Percentiles rank a stretch among this genome's conserved stretches.
These are phyloP conservation scores for Maconellicoccus hirsutus DNA, from an alignment of 1,140 invertebrate genomes.

Conservation along the genomic window DNA sequence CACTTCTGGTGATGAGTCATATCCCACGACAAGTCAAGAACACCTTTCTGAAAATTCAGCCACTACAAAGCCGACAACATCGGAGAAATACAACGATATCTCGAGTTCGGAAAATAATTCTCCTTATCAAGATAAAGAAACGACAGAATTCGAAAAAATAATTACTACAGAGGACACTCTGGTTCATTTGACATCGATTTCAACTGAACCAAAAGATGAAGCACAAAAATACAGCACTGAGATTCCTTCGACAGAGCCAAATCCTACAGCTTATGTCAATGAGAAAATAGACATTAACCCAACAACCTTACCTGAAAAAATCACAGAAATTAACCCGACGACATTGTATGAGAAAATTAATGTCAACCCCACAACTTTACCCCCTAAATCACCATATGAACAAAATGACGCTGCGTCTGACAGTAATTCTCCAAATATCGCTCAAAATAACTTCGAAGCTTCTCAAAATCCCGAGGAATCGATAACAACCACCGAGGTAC, in stretches of 20 bases:
- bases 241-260: not conserved
- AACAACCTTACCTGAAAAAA: not conserved
- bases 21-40: not conserved
- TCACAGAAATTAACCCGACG: not conserved
- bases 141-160: not conserved
- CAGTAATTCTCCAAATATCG: not conserved
- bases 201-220: not conserved
- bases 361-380: not conserved
- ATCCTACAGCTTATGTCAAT: not conserved
- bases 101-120: not conserved
- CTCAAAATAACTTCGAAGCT: not conserved
- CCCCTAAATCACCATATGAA: not conserved
- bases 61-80: not conserved
- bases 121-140: not conserved
- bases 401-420: not conserved
- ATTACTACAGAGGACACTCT: not conserved
- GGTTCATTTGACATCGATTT: not conserved
- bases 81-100: not conserved
- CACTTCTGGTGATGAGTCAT: not conserved
- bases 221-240: not conserved
- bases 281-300: not conserved
- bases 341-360: not conserved
- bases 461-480: not conserved
- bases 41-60: not conserved
- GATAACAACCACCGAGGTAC: not conserved